Percentiles rank a stretch among this genome's conserved stretches.
These are phyloP conservation scores for Sardina pilchardus DNA, from an alignment of 2,113 vertebrate genomes.

Conservation along the genomic window DNA sequence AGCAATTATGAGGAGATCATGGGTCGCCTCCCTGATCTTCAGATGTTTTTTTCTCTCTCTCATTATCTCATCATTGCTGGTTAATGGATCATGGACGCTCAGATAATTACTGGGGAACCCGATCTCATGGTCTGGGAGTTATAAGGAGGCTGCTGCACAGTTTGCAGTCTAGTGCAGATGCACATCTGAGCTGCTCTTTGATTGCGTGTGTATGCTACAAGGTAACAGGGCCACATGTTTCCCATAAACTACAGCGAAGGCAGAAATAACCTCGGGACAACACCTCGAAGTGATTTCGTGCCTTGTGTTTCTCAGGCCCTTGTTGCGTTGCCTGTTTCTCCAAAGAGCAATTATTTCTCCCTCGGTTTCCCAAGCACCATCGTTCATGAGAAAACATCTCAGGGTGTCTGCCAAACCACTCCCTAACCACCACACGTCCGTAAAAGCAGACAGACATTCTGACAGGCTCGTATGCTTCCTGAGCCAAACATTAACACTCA, in stretches of 20 bases:
- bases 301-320: not conserved
- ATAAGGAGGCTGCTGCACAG: too few relatives aligned
- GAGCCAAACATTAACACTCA: too few relatives aligned
- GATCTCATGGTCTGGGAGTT: not conserved
- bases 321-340: not conserved
- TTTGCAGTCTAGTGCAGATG: not conserved
- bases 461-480: too few relatives aligned
- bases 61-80: not conserved
- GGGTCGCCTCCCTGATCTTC: not conserved
- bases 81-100: not conserved
- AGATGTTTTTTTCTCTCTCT: not conserved
- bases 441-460: not conserved
- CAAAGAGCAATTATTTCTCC: not conserved
- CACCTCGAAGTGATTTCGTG: not conserved
- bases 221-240: not conserved
- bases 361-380: not conserved
- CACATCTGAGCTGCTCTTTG: not conserved
- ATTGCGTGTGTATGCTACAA: not conserved
- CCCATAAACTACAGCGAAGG: not conserved
- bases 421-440: not conserved
- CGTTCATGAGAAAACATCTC: not conserved
- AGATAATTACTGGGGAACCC: not conserved
- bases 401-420: not conserved
- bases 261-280: not conserved
- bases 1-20: not conserved